These are phyloP conservation scores for Gisinianus flammeolus DNA, from an alignment of 2,888 invertebrate genomes.

Conservation along the genomic window DNA sequence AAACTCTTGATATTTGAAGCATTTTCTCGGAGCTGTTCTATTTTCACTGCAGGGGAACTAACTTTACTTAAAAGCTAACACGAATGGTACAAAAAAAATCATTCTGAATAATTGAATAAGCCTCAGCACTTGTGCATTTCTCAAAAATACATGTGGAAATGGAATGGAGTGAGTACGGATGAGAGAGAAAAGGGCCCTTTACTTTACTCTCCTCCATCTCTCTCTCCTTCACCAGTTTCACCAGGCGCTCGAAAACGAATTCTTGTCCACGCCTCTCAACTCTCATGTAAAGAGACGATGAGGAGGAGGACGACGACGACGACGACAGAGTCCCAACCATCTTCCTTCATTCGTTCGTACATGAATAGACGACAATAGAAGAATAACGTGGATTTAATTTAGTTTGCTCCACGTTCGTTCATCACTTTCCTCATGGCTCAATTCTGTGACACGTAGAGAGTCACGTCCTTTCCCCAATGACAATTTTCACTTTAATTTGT, in stretches of 20 bases:
- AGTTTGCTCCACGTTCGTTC: conserved; percentile 23
- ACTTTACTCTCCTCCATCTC: background rate
- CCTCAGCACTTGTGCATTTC: conserved; percentile 21
- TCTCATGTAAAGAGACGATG: background rate
- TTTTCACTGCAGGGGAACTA: conserved; percentile 11
- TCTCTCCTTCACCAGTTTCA: background rate
- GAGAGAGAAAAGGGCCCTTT: background rate
- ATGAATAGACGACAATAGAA: conserved; percentile 30
- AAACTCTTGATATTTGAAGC: conserved; percentile 7
- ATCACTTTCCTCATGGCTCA: conserved; percentile 1
- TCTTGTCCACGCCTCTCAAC: conserved; percentile 18
- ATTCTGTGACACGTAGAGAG: background rate
- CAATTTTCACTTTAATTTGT: conserved; percentile 11
- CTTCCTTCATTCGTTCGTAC: background rate
- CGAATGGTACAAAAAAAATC: conserved; percentile 23
- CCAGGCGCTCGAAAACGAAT: conserved; percentile 1
- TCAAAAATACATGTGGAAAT: background rate
- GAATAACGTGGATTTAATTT: conserved; percentile 35
- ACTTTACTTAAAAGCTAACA: conserved; percentile 21
- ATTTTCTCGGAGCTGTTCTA: conserved; percentile 11
- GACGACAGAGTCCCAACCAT: conserved; percentile 12
- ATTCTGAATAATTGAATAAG: conserved; percentile 34
- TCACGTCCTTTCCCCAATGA: background rate
- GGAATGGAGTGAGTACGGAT: background rate
- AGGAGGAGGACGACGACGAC: background rate